Evolutionary conservation across 2,113 vertebrate species (phyloP).

Genomic region (Pholis gunnellus): DNA sequence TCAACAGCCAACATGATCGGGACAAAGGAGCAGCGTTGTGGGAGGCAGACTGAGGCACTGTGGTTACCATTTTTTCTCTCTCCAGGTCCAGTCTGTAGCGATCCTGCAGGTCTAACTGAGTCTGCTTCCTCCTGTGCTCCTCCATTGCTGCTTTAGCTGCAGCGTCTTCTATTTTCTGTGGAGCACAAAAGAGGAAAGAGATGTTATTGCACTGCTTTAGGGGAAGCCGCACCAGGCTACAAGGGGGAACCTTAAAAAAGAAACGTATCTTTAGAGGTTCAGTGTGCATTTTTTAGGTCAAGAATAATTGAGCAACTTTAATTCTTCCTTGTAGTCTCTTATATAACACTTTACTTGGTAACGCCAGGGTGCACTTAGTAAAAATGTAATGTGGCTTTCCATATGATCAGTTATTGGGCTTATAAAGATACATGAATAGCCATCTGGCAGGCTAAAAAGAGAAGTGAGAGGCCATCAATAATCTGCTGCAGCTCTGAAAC

Average conservation of each 20-base stretch:
- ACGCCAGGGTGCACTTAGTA: neutral
- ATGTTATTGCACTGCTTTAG: neutral
- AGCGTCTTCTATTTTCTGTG: conserved; percentile 92
- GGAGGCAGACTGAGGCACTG: neutral
- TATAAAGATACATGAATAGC: neutral
- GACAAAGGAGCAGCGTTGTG: neutral
- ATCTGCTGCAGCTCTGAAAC: conserved; percentile 6
- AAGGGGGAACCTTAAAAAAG: neutral
- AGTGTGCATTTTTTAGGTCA: neutral
- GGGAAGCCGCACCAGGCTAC: neutral
- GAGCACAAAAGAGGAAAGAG: conserved; percentile 41
- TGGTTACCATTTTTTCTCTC: conserved; percentile 91
- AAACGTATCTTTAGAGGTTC: neutral
- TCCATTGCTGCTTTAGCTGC: conserved; percentile 87
- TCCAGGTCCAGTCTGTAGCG: conserved; percentile 92
- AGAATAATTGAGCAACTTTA: neutral
- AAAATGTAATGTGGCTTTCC: neutral
- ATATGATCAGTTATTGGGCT: neutral
- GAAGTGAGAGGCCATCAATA: conserved; percentile 49
- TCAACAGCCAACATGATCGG: neutral
- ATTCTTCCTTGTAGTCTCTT: neutral
- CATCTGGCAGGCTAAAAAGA: conserved; percentile 45
- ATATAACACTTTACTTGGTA: neutral
- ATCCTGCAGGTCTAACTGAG: conserved; percentile 91
- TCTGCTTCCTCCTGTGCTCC: conserved; percentile 89